Conservation (phyloP, 1,140 invertebrate genomes). For the Trichonephila clavata region DNA sequence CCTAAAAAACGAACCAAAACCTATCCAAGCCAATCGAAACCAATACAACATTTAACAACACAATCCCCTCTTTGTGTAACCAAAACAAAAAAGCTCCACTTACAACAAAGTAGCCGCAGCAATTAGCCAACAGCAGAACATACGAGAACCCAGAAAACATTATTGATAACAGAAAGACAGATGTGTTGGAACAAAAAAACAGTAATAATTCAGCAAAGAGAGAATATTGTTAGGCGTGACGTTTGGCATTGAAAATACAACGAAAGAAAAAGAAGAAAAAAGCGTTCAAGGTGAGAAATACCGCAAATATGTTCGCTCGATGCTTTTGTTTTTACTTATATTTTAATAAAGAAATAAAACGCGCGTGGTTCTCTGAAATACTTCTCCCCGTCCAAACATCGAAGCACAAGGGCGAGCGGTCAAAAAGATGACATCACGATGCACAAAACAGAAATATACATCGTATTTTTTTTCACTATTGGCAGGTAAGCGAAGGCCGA, state of each 20-base stretch:
- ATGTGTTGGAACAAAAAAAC: background rate
- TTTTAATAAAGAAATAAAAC: background rate
- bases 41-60: too few species aligned
- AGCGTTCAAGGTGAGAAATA: constrained; percentile 8
- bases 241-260: background rate
- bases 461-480: background rate
- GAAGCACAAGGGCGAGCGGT: background rate
- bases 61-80: background rate
- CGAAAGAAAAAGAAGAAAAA: background rate
- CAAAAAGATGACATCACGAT: background rate
- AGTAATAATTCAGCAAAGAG: background rate
- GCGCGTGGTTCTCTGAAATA: background rate
- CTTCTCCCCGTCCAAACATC: background rate
- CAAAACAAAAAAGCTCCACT: background rate
- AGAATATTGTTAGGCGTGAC: background rate
- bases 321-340: background rate
- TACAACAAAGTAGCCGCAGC: background rate
- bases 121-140: background rate
- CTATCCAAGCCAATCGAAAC: too few species aligned
- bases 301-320: background rate
- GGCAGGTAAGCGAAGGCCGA: background rate
- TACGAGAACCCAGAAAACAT: background rate
- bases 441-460: background rate
- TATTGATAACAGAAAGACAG: constrained; percentile 1
- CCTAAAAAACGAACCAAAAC: too few species aligned